These are phyloP conservation scores for Choloepus hoffmanni DNA, from an alignment of 2,113 vertebrate genomes.

Conservation along the genomic window DNA sequence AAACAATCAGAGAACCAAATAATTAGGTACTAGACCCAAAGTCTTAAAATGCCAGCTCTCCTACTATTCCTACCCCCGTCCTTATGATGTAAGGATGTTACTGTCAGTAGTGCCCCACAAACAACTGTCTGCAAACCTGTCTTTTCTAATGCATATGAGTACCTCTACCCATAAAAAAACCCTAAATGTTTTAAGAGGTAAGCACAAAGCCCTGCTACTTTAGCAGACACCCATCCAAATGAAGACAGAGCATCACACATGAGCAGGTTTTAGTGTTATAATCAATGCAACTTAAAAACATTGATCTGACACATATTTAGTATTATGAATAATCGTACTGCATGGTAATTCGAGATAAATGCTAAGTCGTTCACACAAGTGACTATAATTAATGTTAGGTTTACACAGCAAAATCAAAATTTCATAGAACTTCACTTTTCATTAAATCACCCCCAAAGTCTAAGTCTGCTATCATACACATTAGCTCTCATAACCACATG, in stretches of 20 bases:
- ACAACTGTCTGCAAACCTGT: background rate
- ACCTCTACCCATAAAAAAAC: background rate
- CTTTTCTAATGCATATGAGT: conserved; percentile 34
- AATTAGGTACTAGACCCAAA: background rate
- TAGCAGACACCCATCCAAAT: background rate
- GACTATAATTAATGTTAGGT: conserved; percentile 69
- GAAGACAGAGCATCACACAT: conserved; percentile 8
- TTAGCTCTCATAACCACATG: background rate
- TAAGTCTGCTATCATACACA: background rate
- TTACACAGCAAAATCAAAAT: conserved; percentile 71
- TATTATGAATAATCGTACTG: conserved; percentile 62
- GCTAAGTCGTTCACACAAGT: conserved; percentile 59
- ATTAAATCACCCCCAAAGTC: conserved; percentile 52
- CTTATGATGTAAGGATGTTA: background rate
- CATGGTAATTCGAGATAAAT: conserved; percentile 73
- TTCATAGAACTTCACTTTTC: conserved; percentile 57
- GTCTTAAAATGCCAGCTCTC: background rate
- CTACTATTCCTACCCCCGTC: background rate
- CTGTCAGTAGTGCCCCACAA: background rate
- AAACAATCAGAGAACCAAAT: background rate
- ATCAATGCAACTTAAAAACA: conserved; percentile 75
- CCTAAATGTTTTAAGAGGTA: background rate
- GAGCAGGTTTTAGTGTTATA: conserved; percentile 50
- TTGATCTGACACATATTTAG: conserved; percentile 66
- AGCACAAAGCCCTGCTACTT: background rate